phyloP scores from a whole-genome alignment of 1,140 invertebrate species.

The Leptinotarsa undecemlineata region DNA sequence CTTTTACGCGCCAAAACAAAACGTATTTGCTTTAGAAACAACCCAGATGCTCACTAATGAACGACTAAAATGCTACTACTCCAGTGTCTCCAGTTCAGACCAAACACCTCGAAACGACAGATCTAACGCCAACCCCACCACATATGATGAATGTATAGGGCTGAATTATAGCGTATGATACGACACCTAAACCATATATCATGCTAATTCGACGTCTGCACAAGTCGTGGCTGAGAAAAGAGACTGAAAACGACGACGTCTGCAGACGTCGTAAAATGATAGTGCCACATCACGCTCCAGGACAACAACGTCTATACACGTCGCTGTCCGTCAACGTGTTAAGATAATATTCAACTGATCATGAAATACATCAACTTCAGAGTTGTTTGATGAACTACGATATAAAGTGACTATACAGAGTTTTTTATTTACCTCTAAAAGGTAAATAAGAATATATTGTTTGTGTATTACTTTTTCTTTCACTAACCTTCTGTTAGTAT shows the following conservation, averaged over 20 bases:
- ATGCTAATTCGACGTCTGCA: not conserved
- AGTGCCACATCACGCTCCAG: constrained; percentile 1
- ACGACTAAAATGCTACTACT: not conserved
- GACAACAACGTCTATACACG: not conserved
- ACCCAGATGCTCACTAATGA: constrained; percentile 1
- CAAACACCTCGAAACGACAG: not conserved
- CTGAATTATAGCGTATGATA: not conserved
- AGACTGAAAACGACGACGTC: not conserved
- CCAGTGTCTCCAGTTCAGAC: not conserved
- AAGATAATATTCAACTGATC: no score
- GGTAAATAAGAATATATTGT: no score
- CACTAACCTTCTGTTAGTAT: no score
- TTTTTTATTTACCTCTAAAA: no score
- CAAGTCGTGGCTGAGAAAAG: constrained; percentile 2
- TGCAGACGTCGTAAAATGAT: not conserved
- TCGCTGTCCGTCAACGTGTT: not conserved
- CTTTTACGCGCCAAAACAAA: not conserved
- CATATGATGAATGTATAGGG: constrained; percentile 4
- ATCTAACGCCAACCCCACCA: not conserved
- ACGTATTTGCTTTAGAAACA: constrained; percentile 1
- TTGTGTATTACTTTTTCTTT: no score
- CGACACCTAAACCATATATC: constrained; percentile 2
- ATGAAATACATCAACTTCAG: no score
- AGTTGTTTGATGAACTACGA: no score
- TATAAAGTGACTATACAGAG: no score